Base-by-base conservation (phyloP, 2,113 vertebrate genomes). In the Aegotheles bennettii region DNA sequence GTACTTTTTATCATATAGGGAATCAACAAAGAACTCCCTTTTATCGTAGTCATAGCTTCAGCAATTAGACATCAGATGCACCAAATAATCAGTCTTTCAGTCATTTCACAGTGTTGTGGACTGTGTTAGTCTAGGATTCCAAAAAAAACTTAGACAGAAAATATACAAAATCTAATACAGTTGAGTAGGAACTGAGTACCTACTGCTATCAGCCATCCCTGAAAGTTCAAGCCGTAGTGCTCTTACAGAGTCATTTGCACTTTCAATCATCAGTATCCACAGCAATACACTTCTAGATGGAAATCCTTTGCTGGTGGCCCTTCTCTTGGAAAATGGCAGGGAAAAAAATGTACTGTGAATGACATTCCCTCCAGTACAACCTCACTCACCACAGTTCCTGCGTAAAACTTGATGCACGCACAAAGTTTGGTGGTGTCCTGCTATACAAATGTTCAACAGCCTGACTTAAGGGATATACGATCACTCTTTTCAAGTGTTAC, bases 401-500 rank as follows among this genome's bases (percentile, higher is more conserved):
- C 2, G 0, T 47, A 93, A 94, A 90, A 79, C 29, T 33, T n/a
- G 26, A 63, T 60, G 80, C 68, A 88, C 4, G 2, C 47, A 69
- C 36, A 93, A 68, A 79, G 31, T 79, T 64, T 79, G 70, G 86
- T 73, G 80, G 61, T 0, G 21, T 87, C 82, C 67, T 89, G 67
- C 85, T 94, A 38, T 47, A 63, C 7, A 10, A 93, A 67, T 70
- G 77, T 80, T 96, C 86, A 88, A 13, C 80, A 93, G 70, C 48
- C 82, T 67, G n/a, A 60, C 68, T 95, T 16, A 64, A 84, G 69
- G 95, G 91, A 96, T 97, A 97, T 95, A 78, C 0, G 95, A 97
- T 96, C 91, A 60, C 47, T 93, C 95, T 86, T 95, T 95, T 96
- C 92, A 89, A 91, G 70, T 93, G 95, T 97, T 97, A 80, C 96